These are phyloP conservation scores for Pristionchus fissidentatus DNA, from an alignment of 2,888 invertebrate genomes.

Conservation along the genomic window DNA sequence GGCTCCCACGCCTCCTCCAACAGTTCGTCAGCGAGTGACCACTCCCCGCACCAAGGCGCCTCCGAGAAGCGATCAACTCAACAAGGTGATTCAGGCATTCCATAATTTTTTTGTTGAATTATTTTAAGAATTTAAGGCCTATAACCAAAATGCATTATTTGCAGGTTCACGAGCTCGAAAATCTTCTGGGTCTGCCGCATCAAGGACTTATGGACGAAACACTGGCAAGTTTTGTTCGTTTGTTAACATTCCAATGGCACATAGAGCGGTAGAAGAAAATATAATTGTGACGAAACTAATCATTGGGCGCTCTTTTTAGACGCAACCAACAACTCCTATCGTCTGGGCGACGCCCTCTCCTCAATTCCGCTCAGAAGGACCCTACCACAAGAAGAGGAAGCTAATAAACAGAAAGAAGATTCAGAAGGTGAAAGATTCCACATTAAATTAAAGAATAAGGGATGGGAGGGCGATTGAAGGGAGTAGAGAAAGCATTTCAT, in stretches of 20 bases:
- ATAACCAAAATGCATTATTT: not conserved
- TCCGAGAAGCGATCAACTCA: slow-evolving; percentile 29
- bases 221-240: not conserved
- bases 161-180: slow-evolving; percentile 35
- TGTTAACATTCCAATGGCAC: no score
- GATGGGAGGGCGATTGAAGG: not conserved
- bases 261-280: no score
- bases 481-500: not conserved
- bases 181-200: slow-evolving; percentile 43
- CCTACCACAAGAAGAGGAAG: not conserved
- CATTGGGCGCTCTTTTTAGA: not conserved
- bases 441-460: not conserved
- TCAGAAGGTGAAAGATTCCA: not conserved
- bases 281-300: no score
- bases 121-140: not conserved
- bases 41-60: not conserved
- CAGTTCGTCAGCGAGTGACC: not conserved
- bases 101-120: not conserved
- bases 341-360: slow-evolving; percentile 45
- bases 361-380: slow-evolving; percentile 36
- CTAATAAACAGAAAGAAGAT: not conserved
- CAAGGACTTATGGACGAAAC: slow-evolving; percentile 29
- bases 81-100: slow-evolving; percentile 18
- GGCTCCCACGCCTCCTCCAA: not conserved
- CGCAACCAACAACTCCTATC: not conserved